A percentile compares a stretch with the other conserved stretches of the same genome.
Evolutionary conservation across 30 jellyfish, hydroid and myxozoan genomes (phyloP).

Genomic region (Phacellophora camtschatica): DNA sequence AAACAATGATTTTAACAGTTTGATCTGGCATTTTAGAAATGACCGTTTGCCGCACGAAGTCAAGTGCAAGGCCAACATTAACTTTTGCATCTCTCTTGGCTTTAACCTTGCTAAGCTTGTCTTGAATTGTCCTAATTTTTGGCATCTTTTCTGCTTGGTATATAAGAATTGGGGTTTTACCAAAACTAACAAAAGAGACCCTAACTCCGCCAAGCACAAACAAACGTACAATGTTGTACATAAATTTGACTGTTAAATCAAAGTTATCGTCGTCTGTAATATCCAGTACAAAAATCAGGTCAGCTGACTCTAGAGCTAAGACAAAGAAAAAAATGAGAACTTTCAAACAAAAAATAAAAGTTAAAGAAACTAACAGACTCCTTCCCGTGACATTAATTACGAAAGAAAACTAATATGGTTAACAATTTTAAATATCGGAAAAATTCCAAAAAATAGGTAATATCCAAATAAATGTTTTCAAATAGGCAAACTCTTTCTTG

Average conservation of each 20-base stretch:
- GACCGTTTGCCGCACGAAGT: slow-evolving; percentile 18
- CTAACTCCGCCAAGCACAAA: slow-evolving; percentile 39
- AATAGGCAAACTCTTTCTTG: too few species aligned
- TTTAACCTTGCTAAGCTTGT: slow-evolving; percentile 14
- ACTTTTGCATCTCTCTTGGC: slow-evolving; percentile 23
- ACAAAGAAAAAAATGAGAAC: background rate
- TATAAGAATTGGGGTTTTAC: slow-evolving; percentile 22
- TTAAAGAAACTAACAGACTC: too few species aligned
- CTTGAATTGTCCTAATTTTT: slow-evolving; percentile 25
- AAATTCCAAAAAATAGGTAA: too few species aligned
- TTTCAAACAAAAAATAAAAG: too few species aligned
- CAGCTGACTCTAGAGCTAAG: slow-evolving; percentile 27
- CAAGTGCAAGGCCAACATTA: slow-evolving; percentile 44
- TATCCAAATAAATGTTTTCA: too few species aligned
- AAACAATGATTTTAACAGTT: slow-evolving; percentile 29
- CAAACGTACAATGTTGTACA: slow-evolving; percentile 58
- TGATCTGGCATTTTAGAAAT: slow-evolving; percentile 5
- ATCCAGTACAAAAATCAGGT: slow-evolving; percentile 57
- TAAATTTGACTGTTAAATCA: slow-evolving; percentile 36
- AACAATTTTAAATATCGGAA: too few species aligned
- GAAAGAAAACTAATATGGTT: too few species aligned
- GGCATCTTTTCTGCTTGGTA: slow-evolving; percentile 16
- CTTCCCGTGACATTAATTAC: too few species aligned
- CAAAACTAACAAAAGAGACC: slow-evolving; percentile 39
- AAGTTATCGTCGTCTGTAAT: slow-evolving; percentile 36